phyloP scores from a whole-genome alignment of 2,113 vertebrate genomes.

The Xenopus borealis region DNA sequence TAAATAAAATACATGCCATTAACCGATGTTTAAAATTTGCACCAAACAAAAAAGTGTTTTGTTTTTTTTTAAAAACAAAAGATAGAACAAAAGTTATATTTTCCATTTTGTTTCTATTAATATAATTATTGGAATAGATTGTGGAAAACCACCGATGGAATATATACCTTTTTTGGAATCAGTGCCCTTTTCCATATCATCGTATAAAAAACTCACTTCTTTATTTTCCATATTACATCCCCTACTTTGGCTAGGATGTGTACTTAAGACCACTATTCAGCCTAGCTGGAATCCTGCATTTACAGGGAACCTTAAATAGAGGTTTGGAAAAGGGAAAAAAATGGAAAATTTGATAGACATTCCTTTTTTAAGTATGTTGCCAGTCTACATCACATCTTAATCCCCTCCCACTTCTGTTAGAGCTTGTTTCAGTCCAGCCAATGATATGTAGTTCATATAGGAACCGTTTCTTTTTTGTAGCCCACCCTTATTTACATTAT shows the following conservation, averaged over 20 bases:
- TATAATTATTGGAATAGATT: no score
- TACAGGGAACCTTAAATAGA: constrained; percentile 40
- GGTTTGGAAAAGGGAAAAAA: constrained; percentile 8
- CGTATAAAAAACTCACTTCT: constrained; percentile 22
- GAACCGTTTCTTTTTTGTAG: neutral
- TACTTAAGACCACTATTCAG: constrained; percentile 6
- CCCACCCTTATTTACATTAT: neutral
- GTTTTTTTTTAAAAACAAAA: no score
- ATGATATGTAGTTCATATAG: neutral
- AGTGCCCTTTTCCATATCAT: neutral
- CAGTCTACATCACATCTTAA: constrained; percentile 7
- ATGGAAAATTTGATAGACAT: constrained; percentile 40
- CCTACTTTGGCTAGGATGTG: constrained; percentile 6
- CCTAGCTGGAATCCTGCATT: constrained; percentile 1
- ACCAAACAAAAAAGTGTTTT: no score
- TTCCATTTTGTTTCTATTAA: no score
- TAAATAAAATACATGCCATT: no score
- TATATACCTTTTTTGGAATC: no score
- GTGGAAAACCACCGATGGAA: no score
- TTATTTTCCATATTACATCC: constrained; percentile 32
- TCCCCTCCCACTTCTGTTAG: constrained; percentile 8
- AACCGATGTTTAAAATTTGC: no score
- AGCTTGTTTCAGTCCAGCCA: constrained; percentile 1
- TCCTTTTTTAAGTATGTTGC: constrained; percentile 20
- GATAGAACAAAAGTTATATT: no score